Conservation (phyloP, 2,113 vertebrate genomes). For the Burhinus oedicnemus region DNA sequence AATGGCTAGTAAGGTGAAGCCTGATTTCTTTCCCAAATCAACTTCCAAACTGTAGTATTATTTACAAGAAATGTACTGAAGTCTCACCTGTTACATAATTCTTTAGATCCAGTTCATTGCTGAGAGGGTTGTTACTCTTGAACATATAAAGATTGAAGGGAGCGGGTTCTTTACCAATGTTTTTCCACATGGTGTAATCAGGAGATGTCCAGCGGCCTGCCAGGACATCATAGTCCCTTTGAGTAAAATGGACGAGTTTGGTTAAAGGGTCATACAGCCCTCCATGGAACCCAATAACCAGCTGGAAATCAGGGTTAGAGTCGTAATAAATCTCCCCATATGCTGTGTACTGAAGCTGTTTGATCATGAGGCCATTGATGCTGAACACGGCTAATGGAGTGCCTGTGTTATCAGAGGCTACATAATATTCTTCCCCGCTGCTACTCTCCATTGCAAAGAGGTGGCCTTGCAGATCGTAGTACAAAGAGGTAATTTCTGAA, state of each 20-base stretch:
- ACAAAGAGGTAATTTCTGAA: conserved; percentile 94
- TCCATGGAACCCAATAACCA: conserved; percentile 96
- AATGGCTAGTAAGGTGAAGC: not conserved
- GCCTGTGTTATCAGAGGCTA: conserved; percentile 96
- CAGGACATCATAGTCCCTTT: conserved; percentile 95
- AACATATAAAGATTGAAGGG: conserved; percentile 99
- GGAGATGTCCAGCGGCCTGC: conserved; percentile 97
- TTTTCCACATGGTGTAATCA: conserved; percentile 95
- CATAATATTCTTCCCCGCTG: conserved; percentile 96
- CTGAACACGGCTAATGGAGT: conserved; percentile 96
- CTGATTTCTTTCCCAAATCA: not conserved
- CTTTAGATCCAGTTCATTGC: conserved; percentile 94
- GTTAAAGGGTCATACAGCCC: conserved; percentile 96
- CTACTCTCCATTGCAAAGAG: conserved; percentile 99
- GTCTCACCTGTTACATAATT: conserved; percentile 97
- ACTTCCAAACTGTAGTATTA: not conserved
- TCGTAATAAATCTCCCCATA: conserved; percentile 97
- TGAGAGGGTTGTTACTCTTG: conserved; percentile 99
- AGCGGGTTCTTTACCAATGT: conserved; percentile 91
- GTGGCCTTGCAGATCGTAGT: conserved; percentile 98
- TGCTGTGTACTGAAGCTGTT: conserved; percentile 96
- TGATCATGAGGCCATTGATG: conserved; percentile 98
- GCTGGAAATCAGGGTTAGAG: conserved; percentile 96
- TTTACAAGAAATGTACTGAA: not conserved
- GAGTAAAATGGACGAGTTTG: conserved; percentile 96